These are phyloP conservation scores for Meliscaeva auricollis DNA, from an alignment of 2,888 invertebrate genomes.

Conservation along the genomic window DNA sequence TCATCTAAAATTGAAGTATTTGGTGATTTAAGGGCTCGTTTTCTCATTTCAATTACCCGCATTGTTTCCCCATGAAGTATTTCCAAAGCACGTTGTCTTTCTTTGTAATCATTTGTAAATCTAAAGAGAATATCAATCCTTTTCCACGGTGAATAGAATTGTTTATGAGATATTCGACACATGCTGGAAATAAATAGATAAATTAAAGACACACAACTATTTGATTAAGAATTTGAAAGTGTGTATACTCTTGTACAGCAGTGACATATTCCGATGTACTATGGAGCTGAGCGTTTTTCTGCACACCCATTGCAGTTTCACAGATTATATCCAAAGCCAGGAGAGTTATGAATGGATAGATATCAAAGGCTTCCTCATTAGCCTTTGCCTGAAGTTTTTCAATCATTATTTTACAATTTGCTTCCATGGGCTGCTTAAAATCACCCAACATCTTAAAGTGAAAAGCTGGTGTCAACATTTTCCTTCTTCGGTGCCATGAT, in stretches of 20 bases:
- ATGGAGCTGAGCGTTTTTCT: constrained; percentile 89
- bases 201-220: no score
- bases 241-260: constrained; percentile 89
- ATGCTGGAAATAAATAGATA: constrained; percentile 78
- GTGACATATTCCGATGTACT: constrained; percentile 89
- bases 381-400: constrained; percentile 82
- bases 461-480: constrained; percentile 91
- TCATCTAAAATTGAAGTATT: constrained; percentile 76
- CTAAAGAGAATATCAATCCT: constrained; percentile 79
- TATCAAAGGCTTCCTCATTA: constrained; percentile 85
- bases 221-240: constrained; percentile 76
- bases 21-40: constrained; percentile 78
- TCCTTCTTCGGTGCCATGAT: constrained; percentile 89
- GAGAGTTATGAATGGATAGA: constrained; percentile 86
- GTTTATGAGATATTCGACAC: constrained; percentile 80
- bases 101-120: constrained; percentile 72
- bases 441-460: constrained; percentile 91
- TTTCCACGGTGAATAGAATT: constrained; percentile 82
- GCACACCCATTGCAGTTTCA: constrained; percentile 93
- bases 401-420: constrained; percentile 86
- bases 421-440: constrained; percentile 89
- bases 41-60: constrained; percentile 80
- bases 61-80: constrained; percentile 81
- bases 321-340: constrained; percentile 82
- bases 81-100: constrained; percentile 77